Evolutionary conservation across 2,797 vertebrate species (phyloP).

Genomic region (Sternotherus odoratus): DNA sequence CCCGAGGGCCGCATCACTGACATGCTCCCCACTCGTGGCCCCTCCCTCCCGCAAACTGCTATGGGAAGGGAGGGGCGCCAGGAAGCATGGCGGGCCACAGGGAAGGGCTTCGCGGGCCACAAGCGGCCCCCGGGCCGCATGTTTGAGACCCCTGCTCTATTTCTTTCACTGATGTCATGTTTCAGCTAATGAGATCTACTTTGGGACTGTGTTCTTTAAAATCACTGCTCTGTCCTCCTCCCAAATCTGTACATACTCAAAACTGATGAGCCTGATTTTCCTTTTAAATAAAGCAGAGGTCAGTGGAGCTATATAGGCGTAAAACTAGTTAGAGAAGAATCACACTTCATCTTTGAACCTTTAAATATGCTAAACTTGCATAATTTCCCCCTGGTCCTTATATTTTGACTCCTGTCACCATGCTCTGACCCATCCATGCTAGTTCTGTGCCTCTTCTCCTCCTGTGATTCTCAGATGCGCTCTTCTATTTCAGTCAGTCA

Average conservation of each 20-base stretch:
- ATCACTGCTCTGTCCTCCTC: neutral
- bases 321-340: neutral
- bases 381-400: neutral
- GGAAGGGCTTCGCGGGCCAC: too few species aligned
- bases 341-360: neutral
- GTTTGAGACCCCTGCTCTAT: too few species aligned
- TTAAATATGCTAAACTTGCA: neutral
- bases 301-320: neutral
- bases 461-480: neutral
- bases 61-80: too few species aligned
- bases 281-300: neutral
- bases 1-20: too few species aligned
- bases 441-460: neutral
- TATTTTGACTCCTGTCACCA: neutral
- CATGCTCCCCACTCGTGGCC: too few species aligned
- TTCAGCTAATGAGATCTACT: neutral
- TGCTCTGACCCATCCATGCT: neutral
- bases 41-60: too few species aligned
- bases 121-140: too few species aligned
- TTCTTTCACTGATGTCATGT: neutral
- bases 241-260: fast-evolving
- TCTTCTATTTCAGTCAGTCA: neutral
- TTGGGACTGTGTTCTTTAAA: neutral
- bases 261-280: neutral
- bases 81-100: too few species aligned